These are phyloP conservation scores for Premnoplex brunnescens DNA, from an alignment of 2,797 vertebrate species.

Conservation along the genomic window DNA sequence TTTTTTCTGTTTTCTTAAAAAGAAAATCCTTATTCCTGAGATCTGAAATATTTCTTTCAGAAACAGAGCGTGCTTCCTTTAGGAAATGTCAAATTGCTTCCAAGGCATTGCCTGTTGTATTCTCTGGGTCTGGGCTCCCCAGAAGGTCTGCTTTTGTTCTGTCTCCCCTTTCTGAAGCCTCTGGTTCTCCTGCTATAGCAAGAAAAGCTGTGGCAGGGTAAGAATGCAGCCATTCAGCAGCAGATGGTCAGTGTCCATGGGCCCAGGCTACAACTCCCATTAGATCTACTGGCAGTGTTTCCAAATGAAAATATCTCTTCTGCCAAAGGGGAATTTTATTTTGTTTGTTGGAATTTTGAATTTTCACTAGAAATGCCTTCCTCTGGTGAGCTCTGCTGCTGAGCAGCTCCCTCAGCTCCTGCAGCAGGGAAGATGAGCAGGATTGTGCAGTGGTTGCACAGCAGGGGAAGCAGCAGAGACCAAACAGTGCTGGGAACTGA, in stretches of 20 bases:
- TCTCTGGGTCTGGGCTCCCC: not conserved
- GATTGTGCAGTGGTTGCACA: not conserved
- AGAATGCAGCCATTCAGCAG: not conserved
- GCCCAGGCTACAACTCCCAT: not conserved
- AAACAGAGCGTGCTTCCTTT: not conserved
- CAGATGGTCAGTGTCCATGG: conserved; percentile 1
- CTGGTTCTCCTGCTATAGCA: not conserved
- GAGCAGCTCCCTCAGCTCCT: not conserved
- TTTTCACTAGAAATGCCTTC: conserved; percentile 14
- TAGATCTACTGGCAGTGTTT: not conserved
- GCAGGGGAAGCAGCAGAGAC: not conserved
- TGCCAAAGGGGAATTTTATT: not conserved
- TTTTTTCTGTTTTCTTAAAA: not conserved
- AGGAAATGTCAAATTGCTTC: not conserved
- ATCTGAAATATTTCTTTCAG: not conserved
- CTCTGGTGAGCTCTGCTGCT: not conserved
- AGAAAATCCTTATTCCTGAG: not conserved
- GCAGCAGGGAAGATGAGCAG: not conserved
- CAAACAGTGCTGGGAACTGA: not conserved
- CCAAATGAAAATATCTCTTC: conserved; percentile 10
- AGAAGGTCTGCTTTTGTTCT: not conserved
- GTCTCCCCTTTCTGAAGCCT: not conserved
- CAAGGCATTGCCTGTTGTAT: not conserved
- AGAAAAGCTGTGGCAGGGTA: not conserved
- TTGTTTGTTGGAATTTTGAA: conserved; percentile 2